Evolutionary conservation across 2,888 invertebrate species (phyloP).

Genomic region (Drosophila peninsularis): DNA sequence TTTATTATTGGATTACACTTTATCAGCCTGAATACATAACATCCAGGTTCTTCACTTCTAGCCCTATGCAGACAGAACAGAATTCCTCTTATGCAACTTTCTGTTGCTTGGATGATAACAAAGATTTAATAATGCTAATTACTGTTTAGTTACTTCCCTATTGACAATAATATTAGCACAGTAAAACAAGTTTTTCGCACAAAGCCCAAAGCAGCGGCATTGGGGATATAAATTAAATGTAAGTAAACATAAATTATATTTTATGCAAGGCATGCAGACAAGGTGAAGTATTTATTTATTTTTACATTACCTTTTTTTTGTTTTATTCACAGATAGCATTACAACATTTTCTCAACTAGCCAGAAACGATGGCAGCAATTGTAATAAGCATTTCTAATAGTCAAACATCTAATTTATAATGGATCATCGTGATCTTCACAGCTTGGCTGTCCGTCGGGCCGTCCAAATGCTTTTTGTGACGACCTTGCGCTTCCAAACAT

Average conservation of each 20-base stretch:
- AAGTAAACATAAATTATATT: constrained; percentile 1
- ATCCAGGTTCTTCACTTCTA: not conserved
- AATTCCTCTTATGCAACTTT: not conserved
- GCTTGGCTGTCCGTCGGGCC: constrained; percentile 25
- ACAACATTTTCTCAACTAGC: not conserved
- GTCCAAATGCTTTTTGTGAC: constrained; percentile 27
- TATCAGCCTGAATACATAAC: too few relatives aligned
- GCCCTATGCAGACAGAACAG: not conserved
- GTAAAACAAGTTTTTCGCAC: constrained; percentile 9
- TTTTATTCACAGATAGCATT: not conserved
- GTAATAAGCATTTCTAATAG: constrained; percentile 5
- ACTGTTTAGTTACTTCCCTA: constrained; percentile 23
- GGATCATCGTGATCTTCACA: constrained; percentile 47
- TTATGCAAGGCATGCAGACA: not conserved
- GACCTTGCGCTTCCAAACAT: constrained; percentile 71
- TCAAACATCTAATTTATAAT: constrained; percentile 47
- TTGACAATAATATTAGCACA: constrained; percentile 11
- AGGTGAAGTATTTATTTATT: not conserved
- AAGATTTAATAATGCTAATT: constrained; percentile 12
- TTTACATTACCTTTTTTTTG: not conserved
- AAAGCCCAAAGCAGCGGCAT: not conserved
- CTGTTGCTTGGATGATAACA: not conserved
- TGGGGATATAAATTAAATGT: not conserved
- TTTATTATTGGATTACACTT: not conserved
- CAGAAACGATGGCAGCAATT: constrained; percentile 9